These are phyloP conservation scores for Myiopsitta monachus DNA, from an alignment of 2,113 vertebrate species.

Conservation along the genomic window DNA sequence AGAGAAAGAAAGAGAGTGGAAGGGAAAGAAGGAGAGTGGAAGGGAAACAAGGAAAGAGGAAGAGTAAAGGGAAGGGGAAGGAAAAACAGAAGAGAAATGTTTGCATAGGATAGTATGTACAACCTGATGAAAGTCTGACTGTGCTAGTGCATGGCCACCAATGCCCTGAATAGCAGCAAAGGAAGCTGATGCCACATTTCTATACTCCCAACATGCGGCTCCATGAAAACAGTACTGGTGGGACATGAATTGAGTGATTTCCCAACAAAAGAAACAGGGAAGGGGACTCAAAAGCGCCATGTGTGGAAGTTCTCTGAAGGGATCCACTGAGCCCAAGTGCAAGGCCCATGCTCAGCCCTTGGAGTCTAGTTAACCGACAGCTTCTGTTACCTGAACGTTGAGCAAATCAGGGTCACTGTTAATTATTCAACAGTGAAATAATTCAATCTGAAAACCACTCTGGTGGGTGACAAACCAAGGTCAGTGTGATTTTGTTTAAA, in stretches of 20 bases:
- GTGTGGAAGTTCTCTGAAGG: not conserved
- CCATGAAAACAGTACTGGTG: not conserved
- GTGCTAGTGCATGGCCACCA: not conserved
- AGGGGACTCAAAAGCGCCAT: accelerated
- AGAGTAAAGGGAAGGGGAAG: not conserved
- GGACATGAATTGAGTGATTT: accelerated
- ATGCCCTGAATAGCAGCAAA: not conserved
- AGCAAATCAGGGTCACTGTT: conserved; percentile 7
- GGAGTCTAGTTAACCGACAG: not conserved
- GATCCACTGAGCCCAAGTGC: not conserved
- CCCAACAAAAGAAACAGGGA: not conserved
- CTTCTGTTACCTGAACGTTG: not conserved
- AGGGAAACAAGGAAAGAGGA: not conserved
- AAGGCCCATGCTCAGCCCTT: not conserved
- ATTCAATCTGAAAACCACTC: conserved; percentile 3
- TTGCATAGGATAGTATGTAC: not conserved
- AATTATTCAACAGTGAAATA: conserved; percentile 33
- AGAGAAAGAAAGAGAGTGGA: too few species aligned
- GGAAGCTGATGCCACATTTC: not conserved
- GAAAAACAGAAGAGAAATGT: not conserved
- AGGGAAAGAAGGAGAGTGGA: too few species aligned
- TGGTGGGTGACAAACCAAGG: not conserved
- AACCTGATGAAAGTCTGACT: accelerated
- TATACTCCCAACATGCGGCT: not conserved
- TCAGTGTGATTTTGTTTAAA: not conserved